Base-by-base conservation (phyloP, 2,797 vertebrate genomes). In the Chelon auratus region DNA sequence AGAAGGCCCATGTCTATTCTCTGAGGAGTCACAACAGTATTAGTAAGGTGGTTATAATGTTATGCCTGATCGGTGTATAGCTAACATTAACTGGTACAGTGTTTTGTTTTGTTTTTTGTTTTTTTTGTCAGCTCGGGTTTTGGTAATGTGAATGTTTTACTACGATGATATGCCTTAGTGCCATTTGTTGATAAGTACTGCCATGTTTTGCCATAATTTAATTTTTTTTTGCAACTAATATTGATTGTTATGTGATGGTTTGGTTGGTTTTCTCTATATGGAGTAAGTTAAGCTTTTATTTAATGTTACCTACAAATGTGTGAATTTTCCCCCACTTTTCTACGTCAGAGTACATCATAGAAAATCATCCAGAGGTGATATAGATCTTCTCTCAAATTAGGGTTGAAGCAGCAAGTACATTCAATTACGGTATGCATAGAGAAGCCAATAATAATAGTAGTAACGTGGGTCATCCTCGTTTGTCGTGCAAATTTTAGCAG, bases 141-240 rank as follows among this genome's bases (percentile, higher is more conserved):
- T 69, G n/a, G 68, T 47, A 17, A 66, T 80, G 52, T 67, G 53
- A 84, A 71, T 73, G 59, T 65, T 68, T 62, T 48, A 59, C 0
- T 33, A 50, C 40, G 72, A 36, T 51, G 26, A 56, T 30, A 39
- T 50, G 14, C 50, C 6, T 1, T 20, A 5, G n/a, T 75, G 61
- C 58, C 12, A 54, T 72, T 13, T 54, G 5, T 55, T 57, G 53
- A 62, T 33, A 63, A 36, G 50, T 55, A 39, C 30, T 66, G 54
- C 39, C 45, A 63, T 1, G 3, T 52, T 37, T 3, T 51, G 2
- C 67, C 56, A 13, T 24, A 11, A 22, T 64, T 22, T 69, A 0
- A 47, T 55, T 24, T 61, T 24, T 61, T 67, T 13, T 59, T 47
- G 36, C 53, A 62, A 11, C 61, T 42, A 17, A 53, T 30, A 7